phyloP scores from a whole-genome alignment of 2,888 invertebrate species.

The Kryphioiulus occultus region DNA sequence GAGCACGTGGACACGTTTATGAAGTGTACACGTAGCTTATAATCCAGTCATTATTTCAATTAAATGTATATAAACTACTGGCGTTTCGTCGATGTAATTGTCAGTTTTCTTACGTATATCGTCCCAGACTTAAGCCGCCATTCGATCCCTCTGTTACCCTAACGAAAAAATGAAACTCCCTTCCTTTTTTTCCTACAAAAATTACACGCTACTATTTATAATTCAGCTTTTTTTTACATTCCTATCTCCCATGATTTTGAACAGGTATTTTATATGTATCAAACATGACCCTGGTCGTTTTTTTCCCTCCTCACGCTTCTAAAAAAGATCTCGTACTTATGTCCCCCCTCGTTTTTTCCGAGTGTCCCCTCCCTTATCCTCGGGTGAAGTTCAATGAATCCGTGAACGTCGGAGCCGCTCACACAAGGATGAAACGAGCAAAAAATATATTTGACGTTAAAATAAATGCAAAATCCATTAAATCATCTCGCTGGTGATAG shows the following conservation, averaged over 20 bases:
- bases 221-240: background rate
- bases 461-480: background rate
- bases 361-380: slow-evolving; percentile 22
- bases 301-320: background rate
- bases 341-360: slow-evolving; percentile 21
- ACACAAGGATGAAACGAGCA: background rate
- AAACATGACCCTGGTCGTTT: background rate
- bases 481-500: background rate
- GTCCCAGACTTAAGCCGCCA: background rate
- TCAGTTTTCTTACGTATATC: background rate
- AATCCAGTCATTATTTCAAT: background rate
- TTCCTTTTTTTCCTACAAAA: background rate
- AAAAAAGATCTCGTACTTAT: background rate
- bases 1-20: no score
- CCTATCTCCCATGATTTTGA: slow-evolving; percentile 9
- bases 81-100: background rate
- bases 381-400: slow-evolving; percentile 25
- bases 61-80: background rate
- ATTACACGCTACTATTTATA: background rate
- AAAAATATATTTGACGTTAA: background rate
- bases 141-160: background rate
- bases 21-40: no score
- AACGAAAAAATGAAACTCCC: background rate
- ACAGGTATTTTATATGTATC: slow-evolving; percentile 29
- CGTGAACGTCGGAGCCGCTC: background rate